Percentiles rank a stretch among this genome's conserved stretches.
Evolutionary conservation across 2,888 invertebrate species (phyloP).

Genomic region (Polymixis lichenea): DNA sequence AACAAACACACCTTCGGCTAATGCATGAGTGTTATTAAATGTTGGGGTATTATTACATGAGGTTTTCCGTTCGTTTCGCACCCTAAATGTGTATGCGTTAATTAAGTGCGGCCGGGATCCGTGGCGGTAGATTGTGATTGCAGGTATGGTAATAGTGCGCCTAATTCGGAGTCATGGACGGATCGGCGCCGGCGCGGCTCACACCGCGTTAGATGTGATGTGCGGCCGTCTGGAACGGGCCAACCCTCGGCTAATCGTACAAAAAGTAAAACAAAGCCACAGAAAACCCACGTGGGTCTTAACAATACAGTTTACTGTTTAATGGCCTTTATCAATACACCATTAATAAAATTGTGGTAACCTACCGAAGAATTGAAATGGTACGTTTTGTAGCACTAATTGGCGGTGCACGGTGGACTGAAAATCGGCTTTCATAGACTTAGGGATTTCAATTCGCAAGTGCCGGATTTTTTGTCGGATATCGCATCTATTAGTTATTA

Average conservation of each 20-base stretch:
- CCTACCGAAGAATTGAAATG: conserved; percentile 34
- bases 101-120: conserved; percentile 75
- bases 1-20: conserved; percentile 64
- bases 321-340: conserved; percentile 36
- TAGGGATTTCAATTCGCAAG: too few species aligned
- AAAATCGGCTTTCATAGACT: too few species aligned
- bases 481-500: too few species aligned
- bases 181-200: conserved; percentile 76
- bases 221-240: conserved; percentile 74
- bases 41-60: conserved; percentile 72
- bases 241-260: conserved; percentile 66
- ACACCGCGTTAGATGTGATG: conserved; percentile 62
- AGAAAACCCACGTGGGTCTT: conserved; percentile 59
- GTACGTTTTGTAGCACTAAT: conserved; percentile 26
- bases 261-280: conserved; percentile 57
- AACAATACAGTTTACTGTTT: conserved; percentile 51
- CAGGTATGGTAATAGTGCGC: conserved; percentile 62
- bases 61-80: conserved; percentile 80
- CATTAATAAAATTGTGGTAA: conserved; percentile 36
- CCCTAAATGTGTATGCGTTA: conserved; percentile 83
- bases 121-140: conserved; percentile 81
- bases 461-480: too few species aligned
- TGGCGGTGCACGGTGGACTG: too few species aligned
- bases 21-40: conserved; percentile 67
- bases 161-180: conserved; percentile 79